Evolutionary conservation across 2,113 vertebrate genomes (phyloP).

Genomic region (Cyanoliseus patagonus): DNA sequence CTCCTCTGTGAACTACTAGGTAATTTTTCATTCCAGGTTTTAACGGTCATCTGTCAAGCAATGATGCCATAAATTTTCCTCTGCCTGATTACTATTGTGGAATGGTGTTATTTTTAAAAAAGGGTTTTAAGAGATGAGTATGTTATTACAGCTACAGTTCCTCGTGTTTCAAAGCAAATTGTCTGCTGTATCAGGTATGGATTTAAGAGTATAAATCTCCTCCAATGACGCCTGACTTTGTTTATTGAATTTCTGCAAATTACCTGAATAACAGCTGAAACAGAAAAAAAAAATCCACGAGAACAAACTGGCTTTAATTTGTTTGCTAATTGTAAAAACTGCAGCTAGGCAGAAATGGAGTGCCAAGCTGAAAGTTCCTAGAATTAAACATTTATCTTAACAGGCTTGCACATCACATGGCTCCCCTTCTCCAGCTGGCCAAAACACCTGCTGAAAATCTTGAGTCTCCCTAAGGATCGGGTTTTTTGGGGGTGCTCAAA

Average conservation of each 20-base stretch:
- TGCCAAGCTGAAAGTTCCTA: background rate
- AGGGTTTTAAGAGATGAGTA: constrained; percentile 28
- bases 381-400: background rate
- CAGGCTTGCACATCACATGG: background rate
- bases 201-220: background rate
- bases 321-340: constrained; percentile 33
- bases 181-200: background rate
- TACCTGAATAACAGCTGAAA: constrained; percentile 39
- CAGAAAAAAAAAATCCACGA: background rate
- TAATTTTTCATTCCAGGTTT: constrained; percentile 1
- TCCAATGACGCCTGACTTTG: background rate
- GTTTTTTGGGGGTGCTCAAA: background rate
- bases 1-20: background rate
- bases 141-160: background rate
- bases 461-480: background rate
- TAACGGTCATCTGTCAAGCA: background rate
- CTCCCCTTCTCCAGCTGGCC: background rate
- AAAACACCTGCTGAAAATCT: background rate
- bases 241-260: constrained; percentile 44
- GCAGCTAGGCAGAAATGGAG: background rate
- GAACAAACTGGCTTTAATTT: background rate
- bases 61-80: background rate
- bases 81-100: background rate
- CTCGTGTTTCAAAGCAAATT: background rate
- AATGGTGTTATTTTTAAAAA: background rate